Base-by-base conservation (phyloP, 1,140 invertebrate species). In the Trichomalopsis sarcophagae region DNA sequence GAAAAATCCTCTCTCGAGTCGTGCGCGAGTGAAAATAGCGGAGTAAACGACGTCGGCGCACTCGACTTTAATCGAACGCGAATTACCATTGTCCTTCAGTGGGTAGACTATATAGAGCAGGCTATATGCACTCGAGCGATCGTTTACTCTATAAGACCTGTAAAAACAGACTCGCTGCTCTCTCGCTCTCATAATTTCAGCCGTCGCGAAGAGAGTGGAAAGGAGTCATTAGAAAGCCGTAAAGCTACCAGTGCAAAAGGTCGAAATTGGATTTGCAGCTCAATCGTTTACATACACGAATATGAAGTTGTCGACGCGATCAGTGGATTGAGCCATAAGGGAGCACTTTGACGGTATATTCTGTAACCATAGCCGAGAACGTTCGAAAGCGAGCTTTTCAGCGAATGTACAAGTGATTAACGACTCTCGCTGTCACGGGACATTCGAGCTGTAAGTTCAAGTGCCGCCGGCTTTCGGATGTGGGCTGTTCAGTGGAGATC, bases 11-110 rank as follows among this genome's bases (percentile, higher is more conserved):
- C 68, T 2, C 68, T 71, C 55, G 17, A 62, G 21, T 21, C 68
- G 27, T 2, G 68, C 27, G 9, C 68, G 30, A 27, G 68, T 30
- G 30, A 27, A 17, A 30, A 33, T 17, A 30, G 30, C 27, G 23
- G 5, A 62, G 55, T 62, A 71, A 71, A 71, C 68, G 68, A 71
- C 68, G 30, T 30, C 68, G 9, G 23, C 68, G 55, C 27, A 71
- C 68, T 71, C 14, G 68, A 71, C 23, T 71, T 71, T 71, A 71
- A 71, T 71, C 68, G 68, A 71, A 71, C 68, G 55, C 17, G 68
- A 71, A 71, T 71, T 71, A 71, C 30, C 68, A 71, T 71, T 71
- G 30, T 33, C 23, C 9, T 27, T 27, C 68, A 17, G 68, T 66
- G 7, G 55, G n/a, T 21, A 10, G 7, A 6, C n/a, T 40, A 62